phyloP scores from a whole-genome alignment of 2,113 vertebrate genomes.

The Paramormyrops kingsleyae region DNA sequence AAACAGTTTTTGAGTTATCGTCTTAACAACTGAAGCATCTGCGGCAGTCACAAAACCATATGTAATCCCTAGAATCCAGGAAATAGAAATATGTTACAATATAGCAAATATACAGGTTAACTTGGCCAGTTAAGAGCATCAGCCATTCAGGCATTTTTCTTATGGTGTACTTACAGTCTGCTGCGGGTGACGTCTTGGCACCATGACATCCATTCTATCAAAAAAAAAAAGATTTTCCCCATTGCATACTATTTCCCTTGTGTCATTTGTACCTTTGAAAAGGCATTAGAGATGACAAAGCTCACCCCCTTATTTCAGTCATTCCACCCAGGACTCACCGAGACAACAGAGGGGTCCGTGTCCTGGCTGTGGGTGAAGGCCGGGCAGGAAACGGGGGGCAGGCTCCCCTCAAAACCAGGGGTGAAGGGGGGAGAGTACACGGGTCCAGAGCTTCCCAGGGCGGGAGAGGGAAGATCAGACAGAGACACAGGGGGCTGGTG shows the following conservation, averaged over 20 bases:
- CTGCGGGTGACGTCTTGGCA: constrained; percentile 65
- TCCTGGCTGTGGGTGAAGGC: constrained; percentile 63
- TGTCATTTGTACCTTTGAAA: neutral
- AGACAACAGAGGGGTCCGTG: constrained; percentile 46
- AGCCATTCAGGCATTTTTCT: neutral
- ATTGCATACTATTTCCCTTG: neutral
- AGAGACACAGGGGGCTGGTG: constrained; percentile 50
- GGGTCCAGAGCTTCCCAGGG: constrained; percentile 36
- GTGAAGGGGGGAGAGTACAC: constrained; percentile 48
- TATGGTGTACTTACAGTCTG: constrained; percentile 73
- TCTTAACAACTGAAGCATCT: neutral
- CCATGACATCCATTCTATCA: constrained; percentile 79
- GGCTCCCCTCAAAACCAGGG: constrained; percentile 50
- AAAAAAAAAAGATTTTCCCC: constrained; percentile 23
- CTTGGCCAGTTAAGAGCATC: neutral
- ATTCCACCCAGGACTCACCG: constrained; percentile 44
- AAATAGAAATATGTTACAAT: neutral
- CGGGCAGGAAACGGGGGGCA: constrained; percentile 52
- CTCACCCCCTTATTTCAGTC: neutral
- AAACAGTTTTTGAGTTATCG: neutral
- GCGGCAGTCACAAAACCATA: neutral
- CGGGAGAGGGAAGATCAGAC: constrained; percentile 52
- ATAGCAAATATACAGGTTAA: neutral
- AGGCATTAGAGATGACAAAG: neutral
- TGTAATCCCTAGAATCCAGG: neutral